Evolutionary conservation across 2,113 vertebrate genomes (phyloP).

Genomic region (Chlamydotis undulata): DNA sequence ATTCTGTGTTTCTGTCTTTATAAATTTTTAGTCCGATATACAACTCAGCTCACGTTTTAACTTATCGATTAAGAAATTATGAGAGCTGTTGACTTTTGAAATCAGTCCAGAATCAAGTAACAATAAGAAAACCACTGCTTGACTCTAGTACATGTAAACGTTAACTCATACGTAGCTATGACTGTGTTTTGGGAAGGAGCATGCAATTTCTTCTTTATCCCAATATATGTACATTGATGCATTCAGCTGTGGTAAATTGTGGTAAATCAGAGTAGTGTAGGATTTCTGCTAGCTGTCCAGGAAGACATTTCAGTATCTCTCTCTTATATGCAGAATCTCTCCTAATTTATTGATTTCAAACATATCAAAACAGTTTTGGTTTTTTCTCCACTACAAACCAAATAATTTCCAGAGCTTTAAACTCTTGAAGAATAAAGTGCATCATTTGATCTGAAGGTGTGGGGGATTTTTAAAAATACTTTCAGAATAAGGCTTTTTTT

Average conservation of each 20-base stretch:
- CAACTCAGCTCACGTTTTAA: background rate
- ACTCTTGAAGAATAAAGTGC: background rate
- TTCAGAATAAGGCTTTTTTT: background rate
- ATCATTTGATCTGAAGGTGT: too few relatives aligned
- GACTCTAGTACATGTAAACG: background rate
- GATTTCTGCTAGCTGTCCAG: background rate
- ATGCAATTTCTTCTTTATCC: background rate
- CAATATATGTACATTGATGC: background rate
- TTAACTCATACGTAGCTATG: background rate
- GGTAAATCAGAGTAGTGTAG: background rate
- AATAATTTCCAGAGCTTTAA: background rate
- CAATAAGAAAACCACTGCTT: background rate
- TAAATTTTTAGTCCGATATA: background rate
- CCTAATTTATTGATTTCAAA: background rate
- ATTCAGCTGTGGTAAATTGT: background rate
- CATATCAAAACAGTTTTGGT: fast-evolving
- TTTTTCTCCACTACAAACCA: background rate
- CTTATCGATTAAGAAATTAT: background rate
- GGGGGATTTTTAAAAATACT: background rate
- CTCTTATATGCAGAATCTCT: background rate
- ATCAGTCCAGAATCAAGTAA: background rate
- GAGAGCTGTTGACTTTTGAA: background rate
- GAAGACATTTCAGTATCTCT: background rate
- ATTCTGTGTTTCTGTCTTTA: background rate
- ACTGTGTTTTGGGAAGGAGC: background rate